phyloP scores from a whole-genome alignment of 2,888 invertebrate species.

The Panorpa germanica region DNA sequence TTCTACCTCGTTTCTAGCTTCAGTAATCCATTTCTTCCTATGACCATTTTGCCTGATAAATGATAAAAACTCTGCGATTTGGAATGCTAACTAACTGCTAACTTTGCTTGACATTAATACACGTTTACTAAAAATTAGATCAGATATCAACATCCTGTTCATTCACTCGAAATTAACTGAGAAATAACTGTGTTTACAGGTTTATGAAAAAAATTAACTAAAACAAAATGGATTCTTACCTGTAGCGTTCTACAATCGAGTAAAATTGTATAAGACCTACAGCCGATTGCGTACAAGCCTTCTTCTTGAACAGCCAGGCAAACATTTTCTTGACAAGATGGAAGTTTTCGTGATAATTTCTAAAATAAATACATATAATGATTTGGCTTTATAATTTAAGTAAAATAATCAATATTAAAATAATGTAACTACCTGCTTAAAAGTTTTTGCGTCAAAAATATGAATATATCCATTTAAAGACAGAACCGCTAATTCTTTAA shows the following conservation, averaged over 20 bases:
- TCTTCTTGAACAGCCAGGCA: slow-evolving; percentile 75
- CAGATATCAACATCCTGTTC: no score
- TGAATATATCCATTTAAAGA: slow-evolving; percentile 92
- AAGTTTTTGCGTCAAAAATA: slow-evolving; percentile 79
- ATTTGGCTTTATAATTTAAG: not conserved
- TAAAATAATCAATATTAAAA: not conserved
- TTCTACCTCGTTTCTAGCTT: no score
- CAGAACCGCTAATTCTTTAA: slow-evolving; percentile 75
- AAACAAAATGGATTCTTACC: slow-evolving; percentile 29
- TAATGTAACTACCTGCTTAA: slow-evolving; percentile 39
- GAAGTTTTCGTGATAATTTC: slow-evolving; percentile 70
- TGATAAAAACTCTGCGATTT: no score
- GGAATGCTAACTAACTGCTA: no score
- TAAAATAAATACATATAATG: slow-evolving; percentile 15
- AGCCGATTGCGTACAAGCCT: slow-evolving; percentile 84
- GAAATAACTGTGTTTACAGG: no score
- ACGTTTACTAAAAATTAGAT: no score
- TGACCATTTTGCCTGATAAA: no score
- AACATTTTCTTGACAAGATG: slow-evolving; percentile 82
- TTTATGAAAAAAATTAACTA: no score
- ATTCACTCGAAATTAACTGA: no score
- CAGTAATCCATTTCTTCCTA: no score
- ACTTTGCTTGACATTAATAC: no score
- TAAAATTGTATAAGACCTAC: slow-evolving; percentile 78
- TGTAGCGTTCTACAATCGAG: slow-evolving; percentile 78